These are phyloP conservation scores for Drosophila pectinifera DNA, from an alignment of 1,140 invertebrate species.

Conservation along the genomic window DNA sequence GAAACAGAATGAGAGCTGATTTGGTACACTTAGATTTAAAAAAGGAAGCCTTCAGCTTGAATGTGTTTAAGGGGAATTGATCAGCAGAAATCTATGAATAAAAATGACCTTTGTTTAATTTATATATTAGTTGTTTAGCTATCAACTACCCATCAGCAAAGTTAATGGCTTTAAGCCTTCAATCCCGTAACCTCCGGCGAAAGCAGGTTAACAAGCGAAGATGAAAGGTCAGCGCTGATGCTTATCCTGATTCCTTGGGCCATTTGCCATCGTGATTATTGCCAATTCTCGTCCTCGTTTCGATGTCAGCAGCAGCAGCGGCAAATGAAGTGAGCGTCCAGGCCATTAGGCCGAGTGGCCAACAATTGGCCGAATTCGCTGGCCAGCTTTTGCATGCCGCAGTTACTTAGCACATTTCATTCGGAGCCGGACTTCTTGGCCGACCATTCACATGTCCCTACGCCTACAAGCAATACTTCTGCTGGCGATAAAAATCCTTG, in stretches of 20 bases:
- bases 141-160: slow-evolving; percentile 1
- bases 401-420: slow-evolving; percentile 70
- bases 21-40: too few species aligned
- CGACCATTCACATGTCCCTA: slow-evolving; percentile 38
- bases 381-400: slow-evolving; percentile 66
- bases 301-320: slow-evolving; percentile 9
- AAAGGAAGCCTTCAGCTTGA: too few species aligned
- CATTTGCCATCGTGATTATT: slow-evolving; percentile 49
- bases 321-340: slow-evolving; percentile 27
- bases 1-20: too few species aligned
- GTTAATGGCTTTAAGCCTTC: slow-evolving; percentile 3
- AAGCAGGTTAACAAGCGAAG: slow-evolving; percentile 21
- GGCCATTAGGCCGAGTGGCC: slow-evolving; percentile 32
- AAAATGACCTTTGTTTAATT: neutral
- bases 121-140: too few species aligned
- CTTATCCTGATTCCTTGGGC: slow-evolving; percentile 34
- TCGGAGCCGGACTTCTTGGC: slow-evolving; percentile 17
- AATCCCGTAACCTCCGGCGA: neutral
- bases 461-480: slow-evolving; percentile 27
- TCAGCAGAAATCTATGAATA: too few species aligned
- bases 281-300: slow-evolving; percentile 42
- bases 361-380: slow-evolving; percentile 50
- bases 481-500: slow-evolving; percentile 74
- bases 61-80: too few species aligned
- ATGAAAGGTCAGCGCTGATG: slow-evolving; percentile 41